A percentile compares a stretch with the other conserved stretches of the same genome.
These are phyloP conservation scores for Crambe crambe DNA, from an alignment of 37 sponge, comb jelly and placozoan species.

Conservation along the genomic window DNA sequence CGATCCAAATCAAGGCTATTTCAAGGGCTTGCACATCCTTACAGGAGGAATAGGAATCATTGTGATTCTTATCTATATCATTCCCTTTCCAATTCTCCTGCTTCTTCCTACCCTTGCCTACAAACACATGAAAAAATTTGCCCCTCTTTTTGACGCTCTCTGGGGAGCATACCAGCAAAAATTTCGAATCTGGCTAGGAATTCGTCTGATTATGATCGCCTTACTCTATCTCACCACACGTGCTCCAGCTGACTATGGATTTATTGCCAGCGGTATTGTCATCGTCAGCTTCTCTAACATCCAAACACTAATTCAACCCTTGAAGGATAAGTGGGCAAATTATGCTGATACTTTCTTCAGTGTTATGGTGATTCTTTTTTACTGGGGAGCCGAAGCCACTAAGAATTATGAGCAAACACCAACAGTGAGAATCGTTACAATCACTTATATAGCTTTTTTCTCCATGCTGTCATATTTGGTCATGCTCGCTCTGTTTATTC, in stretches of 20 bases:
- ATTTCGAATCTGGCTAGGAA: conserved; percentile 38
- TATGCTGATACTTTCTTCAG: conserved; percentile 5
- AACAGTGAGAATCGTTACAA: not conserved
- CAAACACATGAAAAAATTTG: conserved; percentile 22
- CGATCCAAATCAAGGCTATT: conserved; percentile 49
- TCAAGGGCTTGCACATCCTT: conserved; percentile 26
- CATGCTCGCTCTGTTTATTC: not conserved
- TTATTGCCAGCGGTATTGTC: not conserved
- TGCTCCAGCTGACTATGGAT: not conserved
- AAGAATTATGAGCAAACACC: not conserved
- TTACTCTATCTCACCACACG: not conserved
- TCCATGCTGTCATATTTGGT: not conserved
- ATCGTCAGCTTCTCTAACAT: not conserved
- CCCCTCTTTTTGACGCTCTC: conserved; percentile 42
- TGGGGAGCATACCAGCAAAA: conserved; percentile 31
- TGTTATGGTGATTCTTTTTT: conserved; percentile 2
- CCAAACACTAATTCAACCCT: not conserved
- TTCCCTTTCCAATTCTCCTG: conserved; percentile 39
- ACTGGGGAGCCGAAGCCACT: not conserved
- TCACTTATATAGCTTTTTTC: not conserved
- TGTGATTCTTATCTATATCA: conserved; percentile 36
- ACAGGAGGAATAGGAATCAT: not conserved
- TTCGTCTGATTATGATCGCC: conserved; percentile 10
- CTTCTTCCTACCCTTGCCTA: conserved; percentile 9
- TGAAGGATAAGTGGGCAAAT: conserved; percentile 15